phyloP scores from a whole-genome alignment of 2,797 vertebrate species.

The Kryptopterus vitreolus region DNA sequence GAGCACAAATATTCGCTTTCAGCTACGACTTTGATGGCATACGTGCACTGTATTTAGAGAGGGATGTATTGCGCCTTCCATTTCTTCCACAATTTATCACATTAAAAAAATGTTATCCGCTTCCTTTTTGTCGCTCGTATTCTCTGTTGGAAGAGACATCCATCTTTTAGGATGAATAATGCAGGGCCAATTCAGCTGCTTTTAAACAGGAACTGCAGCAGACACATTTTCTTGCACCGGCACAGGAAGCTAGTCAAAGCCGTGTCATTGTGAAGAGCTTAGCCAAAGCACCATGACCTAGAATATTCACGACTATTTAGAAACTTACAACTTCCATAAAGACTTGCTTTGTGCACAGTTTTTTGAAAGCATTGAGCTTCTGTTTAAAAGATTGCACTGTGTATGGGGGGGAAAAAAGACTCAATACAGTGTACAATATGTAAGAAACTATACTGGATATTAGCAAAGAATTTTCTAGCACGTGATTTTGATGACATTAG shows the following conservation, averaged over 20 bases:
- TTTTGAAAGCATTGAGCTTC: background rate
- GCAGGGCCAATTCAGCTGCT: conserved; percentile 27
- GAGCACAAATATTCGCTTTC: conserved; percentile 86
- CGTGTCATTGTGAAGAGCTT: conserved; percentile 30
- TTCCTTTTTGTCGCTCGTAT: conserved; percentile 4
- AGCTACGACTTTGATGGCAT: background rate
- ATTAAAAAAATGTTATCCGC: conserved; percentile 22
- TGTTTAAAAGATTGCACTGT: background rate
- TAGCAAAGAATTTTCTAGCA: background rate
- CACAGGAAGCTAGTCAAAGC: conserved; percentile 33
- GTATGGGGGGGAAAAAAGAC: background rate
- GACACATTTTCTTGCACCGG: conserved; percentile 18
- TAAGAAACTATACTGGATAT: background rate
- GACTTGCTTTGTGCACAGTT: background rate
- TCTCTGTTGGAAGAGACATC: conserved; percentile 18
- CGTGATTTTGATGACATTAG: background rate
- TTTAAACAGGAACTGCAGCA: conserved; percentile 36
- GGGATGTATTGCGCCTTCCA: background rate
- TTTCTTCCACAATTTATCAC: conserved; percentile 14
- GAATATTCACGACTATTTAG: conserved; percentile 18
- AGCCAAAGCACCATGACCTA: conserved; percentile 6
- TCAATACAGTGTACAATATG: background rate
- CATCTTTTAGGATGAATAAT: conserved; percentile 41
- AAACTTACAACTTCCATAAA: conserved; percentile 9
- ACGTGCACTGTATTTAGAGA: background rate